phyloP scores from a whole-genome alignment of 2,113 vertebrate genomes.

The Hippocampus mohnikei region DNA sequence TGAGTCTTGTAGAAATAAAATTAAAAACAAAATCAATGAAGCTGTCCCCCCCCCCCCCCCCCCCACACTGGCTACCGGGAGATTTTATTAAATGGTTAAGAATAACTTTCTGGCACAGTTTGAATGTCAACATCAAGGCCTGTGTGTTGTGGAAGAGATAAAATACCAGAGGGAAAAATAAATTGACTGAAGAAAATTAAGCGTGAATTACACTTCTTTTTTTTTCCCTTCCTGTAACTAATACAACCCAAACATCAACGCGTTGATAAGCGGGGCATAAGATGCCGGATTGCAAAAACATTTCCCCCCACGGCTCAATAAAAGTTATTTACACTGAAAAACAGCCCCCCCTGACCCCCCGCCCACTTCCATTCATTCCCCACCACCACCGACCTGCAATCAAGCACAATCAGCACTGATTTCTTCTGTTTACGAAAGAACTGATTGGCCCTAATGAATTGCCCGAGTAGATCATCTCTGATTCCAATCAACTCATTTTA shows the following conservation, averaged over 20 bases:
- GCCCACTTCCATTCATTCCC: not conserved
- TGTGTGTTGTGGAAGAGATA: not conserved
- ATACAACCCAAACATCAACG: not conserved
- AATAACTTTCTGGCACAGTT: conserved; percentile 19
- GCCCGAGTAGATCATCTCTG: conserved; percentile 25
- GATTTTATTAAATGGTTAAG: conserved; percentile 7
- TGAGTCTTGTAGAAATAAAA: conserved; percentile 22
- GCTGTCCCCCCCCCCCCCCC: not conserved
- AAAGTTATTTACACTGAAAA: conserved; percentile 30
- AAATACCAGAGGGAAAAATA: not conserved
- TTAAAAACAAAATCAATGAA: conserved; percentile 30
- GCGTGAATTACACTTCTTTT: not conserved
- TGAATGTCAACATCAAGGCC: conserved; percentile 23
- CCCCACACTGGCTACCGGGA: not conserved
- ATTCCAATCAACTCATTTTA: conserved; percentile 28
- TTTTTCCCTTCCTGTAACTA: not conserved
- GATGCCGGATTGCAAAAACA: not conserved
- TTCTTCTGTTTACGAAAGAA: conserved; percentile 41
- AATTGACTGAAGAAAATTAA: not conserved
- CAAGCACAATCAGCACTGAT: conserved; percentile 54
- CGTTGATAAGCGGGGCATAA: not conserved
- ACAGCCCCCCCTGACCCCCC: not conserved
- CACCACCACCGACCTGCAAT: conserved; percentile 36
- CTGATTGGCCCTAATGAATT: conserved; percentile 58
- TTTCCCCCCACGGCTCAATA: conserved; percentile 17